Conservation (phyloP, 2,888 invertebrate species). For the Lapara coniferarum region DNA sequence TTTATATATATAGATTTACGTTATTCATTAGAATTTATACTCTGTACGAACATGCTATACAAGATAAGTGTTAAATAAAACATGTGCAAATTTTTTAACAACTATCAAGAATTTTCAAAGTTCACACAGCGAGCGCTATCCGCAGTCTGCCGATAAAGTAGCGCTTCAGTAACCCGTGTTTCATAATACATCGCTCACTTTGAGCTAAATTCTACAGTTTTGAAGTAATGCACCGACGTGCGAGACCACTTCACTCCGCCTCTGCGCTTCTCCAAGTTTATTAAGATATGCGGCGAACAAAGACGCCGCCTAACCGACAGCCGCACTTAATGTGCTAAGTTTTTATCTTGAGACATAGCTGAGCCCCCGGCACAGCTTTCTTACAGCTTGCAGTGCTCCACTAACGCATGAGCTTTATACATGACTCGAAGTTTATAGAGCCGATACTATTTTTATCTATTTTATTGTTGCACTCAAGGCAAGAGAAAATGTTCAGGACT, state of each 20-base stretch:
- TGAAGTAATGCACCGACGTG: not conserved
- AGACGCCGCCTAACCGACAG: conserved; percentile 3
- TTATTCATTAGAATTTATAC: too few relatives aligned
- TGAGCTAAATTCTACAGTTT: conserved; percentile 14
- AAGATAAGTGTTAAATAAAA: too few relatives aligned
- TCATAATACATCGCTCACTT: conserved; percentile 21
- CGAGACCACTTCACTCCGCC: not conserved
- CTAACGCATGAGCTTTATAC: not conserved
- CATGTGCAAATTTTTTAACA: not conserved
- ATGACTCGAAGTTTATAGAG: not conserved
- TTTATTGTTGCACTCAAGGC: too few relatives aligned
- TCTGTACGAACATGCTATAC: too few relatives aligned
- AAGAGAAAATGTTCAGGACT: too few relatives aligned
- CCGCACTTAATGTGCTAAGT: conserved; percentile 13
- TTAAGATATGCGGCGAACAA: not conserved
- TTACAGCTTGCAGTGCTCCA: not conserved
- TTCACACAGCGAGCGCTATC: not conserved
- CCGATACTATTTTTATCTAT: too few relatives aligned
- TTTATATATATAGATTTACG: too few relatives aligned
- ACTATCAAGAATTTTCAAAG: not conserved
- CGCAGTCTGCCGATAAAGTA: conserved; percentile 9
- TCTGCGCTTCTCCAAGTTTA: not conserved
- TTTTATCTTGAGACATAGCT: conserved; percentile 7
- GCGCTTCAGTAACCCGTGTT: conserved; percentile 1
- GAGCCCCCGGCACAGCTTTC: not conserved